Percentiles rank a stretch among this genome's conserved stretches.
Conservation (phyloP, 2,797 vertebrate species). For the Lithobates sylvaticus region DNA sequence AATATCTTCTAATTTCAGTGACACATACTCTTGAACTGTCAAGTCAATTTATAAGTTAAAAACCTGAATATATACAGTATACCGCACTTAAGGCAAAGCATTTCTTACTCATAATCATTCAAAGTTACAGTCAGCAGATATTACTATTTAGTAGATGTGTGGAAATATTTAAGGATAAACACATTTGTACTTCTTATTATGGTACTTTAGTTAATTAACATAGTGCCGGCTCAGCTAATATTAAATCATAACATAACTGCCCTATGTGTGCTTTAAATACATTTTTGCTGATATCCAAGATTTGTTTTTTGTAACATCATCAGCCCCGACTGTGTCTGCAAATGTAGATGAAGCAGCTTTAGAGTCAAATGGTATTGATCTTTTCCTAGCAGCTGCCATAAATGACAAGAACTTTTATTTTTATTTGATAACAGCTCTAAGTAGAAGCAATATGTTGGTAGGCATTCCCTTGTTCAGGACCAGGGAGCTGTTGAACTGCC, state of each 20-base stretch:
- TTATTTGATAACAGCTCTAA: slow-evolving; percentile 37
- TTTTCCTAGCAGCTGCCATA: slow-evolving; percentile 51
- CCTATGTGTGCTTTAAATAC: slow-evolving; percentile 41
- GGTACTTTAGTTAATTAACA: slow-evolving; percentile 54
- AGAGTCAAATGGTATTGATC: slow-evolving; percentile 48
- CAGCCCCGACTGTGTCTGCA: slow-evolving; percentile 4
- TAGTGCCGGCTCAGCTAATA: slow-evolving; percentile 49
- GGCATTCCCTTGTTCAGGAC: background rate
- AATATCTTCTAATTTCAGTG: slow-evolving; percentile 11
- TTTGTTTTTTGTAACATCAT: slow-evolving; percentile 53
- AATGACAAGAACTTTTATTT: slow-evolving; percentile 43
- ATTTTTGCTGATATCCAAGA: slow-evolving; percentile 51
- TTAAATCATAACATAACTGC: slow-evolving; percentile 57
- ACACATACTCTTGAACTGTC: slow-evolving; percentile 24
- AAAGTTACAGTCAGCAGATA: slow-evolving; percentile 37
- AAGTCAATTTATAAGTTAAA: slow-evolving; percentile 36
- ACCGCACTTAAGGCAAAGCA: slow-evolving; percentile 3
- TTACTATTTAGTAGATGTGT: slow-evolving; percentile 31
- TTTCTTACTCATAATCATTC: slow-evolving; percentile 8
- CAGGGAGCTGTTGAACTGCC: slow-evolving; percentile 28
- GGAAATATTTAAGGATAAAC: slow-evolving; percentile 49
- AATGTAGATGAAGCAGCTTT: slow-evolving; percentile 45
- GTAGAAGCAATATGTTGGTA: slow-evolving; percentile 3
- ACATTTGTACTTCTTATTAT: slow-evolving; percentile 49
- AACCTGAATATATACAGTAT: slow-evolving; percentile 10